Base-by-base conservation (phyloP, 2,888 invertebrate species). In the Cerastoderma edule region DNA sequence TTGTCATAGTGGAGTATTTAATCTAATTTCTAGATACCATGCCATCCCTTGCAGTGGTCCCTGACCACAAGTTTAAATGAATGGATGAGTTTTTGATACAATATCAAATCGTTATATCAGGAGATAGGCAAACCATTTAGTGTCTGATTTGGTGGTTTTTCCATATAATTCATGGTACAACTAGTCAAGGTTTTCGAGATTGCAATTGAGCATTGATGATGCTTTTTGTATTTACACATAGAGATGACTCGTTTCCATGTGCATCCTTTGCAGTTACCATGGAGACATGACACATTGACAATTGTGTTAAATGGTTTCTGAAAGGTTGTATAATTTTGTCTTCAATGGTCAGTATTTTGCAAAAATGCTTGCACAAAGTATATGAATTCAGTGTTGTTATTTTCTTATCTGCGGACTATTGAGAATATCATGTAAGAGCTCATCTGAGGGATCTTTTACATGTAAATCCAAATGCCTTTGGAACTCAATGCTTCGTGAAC, bases 271-370 rank as follows among this genome's bases (percentile, higher is more conserved):
- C 24, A 39, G 33, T 60, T 10, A 50, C 50, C 50, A 50, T 50
- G 50, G 50, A 50, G 27, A 50, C 50, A 50, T 50, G 22, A 22
- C n/a, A n/a, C n/a, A n/a, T n/a, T n/a, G n/a, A n/a, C n/a, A n/a
- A 50, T 50, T 22, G 50, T 50, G n/a, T 50, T 50, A n/a, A 10
- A 50, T 50, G 50, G 22, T 50, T 10, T 22, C 32, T 32, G 57
- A 32, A 3, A 32, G 13, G 30, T 32, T 22, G 8, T 19, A 27
- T 16, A 32, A 32, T 16, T 32, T n/a, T 69, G 74, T 74, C 74
- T 68, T 68, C 33, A 32, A 70, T 63, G 79, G 79, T 80, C 79
- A 80, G 79, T 80, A 80, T 75, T 80, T 72, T 60, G 53, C 63
- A 27, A 22, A 39, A 22, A 60, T 60, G 39, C 35, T 35, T 54